These are phyloP conservation scores for Galaxea fascicularis DNA, from an alignment of 92 coral and sea anemone genomes.

Conservation along the genomic window DNA sequence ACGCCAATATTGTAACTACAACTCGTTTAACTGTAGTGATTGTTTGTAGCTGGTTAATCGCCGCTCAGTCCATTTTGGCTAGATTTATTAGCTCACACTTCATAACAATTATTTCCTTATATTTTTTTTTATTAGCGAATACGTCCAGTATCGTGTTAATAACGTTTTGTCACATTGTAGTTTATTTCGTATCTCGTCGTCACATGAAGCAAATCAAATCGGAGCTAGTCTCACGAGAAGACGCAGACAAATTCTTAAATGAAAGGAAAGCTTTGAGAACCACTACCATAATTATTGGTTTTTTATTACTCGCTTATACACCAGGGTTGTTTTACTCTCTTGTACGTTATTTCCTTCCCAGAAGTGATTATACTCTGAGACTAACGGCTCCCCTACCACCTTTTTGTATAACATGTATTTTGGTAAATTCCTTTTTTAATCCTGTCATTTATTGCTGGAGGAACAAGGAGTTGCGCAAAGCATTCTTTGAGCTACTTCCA, in stretches of 20 bases:
- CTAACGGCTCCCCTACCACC: background rate
- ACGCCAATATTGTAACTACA: background rate
- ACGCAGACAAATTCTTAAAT: background rate
- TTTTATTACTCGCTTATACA: background rate
- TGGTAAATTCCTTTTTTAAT: background rate
- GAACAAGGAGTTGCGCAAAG: slow-evolving; percentile 11
- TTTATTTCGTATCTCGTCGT: slow-evolving; percentile 11
- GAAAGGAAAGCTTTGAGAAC: slow-evolving; percentile 1
- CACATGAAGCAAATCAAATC: background rate
- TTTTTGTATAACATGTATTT: background rate
- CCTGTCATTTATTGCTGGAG: background rate
- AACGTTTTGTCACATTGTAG: background rate
- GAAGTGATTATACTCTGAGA: background rate
- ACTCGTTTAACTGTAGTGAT: background rate
- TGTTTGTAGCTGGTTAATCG: background rate
- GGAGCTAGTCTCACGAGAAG: background rate
- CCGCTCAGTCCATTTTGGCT: background rate
- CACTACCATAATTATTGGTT: background rate
- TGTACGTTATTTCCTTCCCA: background rate
- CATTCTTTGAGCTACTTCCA: background rate
- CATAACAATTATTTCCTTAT: no score
- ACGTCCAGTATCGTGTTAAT: background rate
- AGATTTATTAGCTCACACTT: background rate
- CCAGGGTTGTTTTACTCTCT: background rate
- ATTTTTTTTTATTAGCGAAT: background rate